A percentile compares a stretch with the other conserved stretches of the same genome.
Evolutionary conservation across 2,113 vertebrate genomes (phyloP).

Genomic region (Sinocyclocheilus maitianheensis): DNA sequence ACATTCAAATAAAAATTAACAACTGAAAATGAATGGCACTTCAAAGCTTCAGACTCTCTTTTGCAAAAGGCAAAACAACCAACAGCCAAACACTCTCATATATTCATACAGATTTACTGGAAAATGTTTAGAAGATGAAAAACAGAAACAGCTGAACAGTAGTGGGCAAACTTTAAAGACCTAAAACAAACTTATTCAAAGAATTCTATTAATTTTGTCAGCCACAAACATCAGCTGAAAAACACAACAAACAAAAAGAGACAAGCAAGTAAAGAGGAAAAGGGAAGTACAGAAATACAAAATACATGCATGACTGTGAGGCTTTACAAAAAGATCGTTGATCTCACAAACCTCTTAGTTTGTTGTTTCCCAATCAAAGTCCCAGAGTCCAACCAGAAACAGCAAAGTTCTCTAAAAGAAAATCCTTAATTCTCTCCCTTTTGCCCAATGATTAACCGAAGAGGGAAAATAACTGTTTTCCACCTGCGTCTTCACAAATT

Average conservation of each 20-base stretch:
- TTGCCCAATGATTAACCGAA: constrained; percentile 31
- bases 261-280: neutral
- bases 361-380: constrained; percentile 59
- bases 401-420: constrained; percentile 37
- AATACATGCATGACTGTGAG: constrained; percentile 1
- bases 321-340: constrained; percentile 58
- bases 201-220: neutral
- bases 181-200: neutral
- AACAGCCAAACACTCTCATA: neutral
- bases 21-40: neutral
- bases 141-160: neutral
- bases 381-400: constrained; percentile 66
- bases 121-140: neutral
- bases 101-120: neutral
- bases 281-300: constrained; percentile 9
- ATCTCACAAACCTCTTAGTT: constrained; percentile 75
- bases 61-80: neutral
- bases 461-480: constrained; percentile 53
- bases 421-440: constrained; percentile 54
- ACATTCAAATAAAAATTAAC: neutral
- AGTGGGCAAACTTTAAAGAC: neutral
- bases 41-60: neutral
- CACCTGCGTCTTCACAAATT: constrained; percentile 57
- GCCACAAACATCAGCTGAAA: neutral
- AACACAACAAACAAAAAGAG: neutral